Evolutionary conservation across 2,113 vertebrate genomes (phyloP), one percentile per base, ranked within the genome.

Genomic region (Elephas maximus): DNA sequence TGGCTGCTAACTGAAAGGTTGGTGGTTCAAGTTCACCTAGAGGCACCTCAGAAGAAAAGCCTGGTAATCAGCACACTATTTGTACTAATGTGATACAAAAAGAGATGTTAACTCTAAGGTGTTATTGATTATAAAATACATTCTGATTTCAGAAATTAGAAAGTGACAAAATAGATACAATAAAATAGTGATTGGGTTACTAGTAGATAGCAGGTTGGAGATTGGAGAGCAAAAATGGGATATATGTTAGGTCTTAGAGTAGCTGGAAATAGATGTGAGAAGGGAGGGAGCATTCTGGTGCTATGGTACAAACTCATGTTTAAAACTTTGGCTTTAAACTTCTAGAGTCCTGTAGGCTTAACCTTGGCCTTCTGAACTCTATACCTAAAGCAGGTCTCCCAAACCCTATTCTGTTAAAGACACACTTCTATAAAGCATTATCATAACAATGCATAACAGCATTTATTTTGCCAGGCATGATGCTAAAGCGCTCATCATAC

Each of bases 61-160:
- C 33, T 71, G 69, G 74, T 45, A 48, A 44, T 77, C 23, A 33
- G 88, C 51, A 82, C 7, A 53, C 26, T 21, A 9, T 62, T 37
- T 76, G 44, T 1, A 95, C 41, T 12, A 81, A 51, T 30, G 81
- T 5, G 37, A 69, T 65, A 57, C 14, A 65, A 45, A 77, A 73
- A 78, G 9, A 94, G 24, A 94, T 57, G 60, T 17, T 69, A 80
- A 71, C 44, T 10, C 17, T 79, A n/a, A 87, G 26, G 79, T 20
- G 20, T 33, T 60, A 71, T 45, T 33, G 41, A 88, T n/a, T 88
- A 2, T 74, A 93, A 33, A 51, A 62, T 37, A 67, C 24, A 44
- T 65, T 85, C 67, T 88, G 48, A 84, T 30, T 79, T 94, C 41
- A 92, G 69, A 90, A 92, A 90, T 63, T 69, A 77, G 23, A 95